Base-by-base conservation (phyloP, 2,797 vertebrate genomes). In the Anolis apletophallus region DNA sequence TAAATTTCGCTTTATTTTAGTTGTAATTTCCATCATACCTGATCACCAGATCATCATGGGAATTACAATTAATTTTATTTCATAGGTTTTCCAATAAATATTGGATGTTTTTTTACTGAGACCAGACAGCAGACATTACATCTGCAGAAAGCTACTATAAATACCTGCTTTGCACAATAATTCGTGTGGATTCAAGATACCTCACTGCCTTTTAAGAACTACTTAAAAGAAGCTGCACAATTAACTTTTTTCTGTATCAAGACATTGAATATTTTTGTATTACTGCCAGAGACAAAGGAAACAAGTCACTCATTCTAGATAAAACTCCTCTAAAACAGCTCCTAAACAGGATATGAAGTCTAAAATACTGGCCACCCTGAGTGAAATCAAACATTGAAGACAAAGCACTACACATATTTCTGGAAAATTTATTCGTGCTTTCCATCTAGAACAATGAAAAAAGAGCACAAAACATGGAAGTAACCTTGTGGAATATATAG, bases 311-410 rank as follows among this genome's bases (percentile, higher is more conserved):
- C 88, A 93, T 94, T 95, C 83, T 94, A 93, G 92, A 92, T 50
- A 93, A 95, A 88, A 89, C 93, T 93, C 92, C 85, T 92, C 91
- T 95, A 94, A 94, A 92, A 93, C 67, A 94, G 94, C 94, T 94
- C 91, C 91, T 92, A 93, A 94, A 94, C 95, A 93, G 93, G 94
- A 95, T 94, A 94, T 94, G 81, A 94, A 93, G 89, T 96, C 90
- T 83, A 95, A 95, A 94, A 95, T 93, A 95, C 95, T 95, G 96
- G 96, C 95, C 95, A 95, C 96, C 96, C 95, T 95, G 96, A 96
- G 95, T 96, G 91, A 95, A 93, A 95, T 84, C 87, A 94, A 94
- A 95, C 93, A 92, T 83, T 93, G 93, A 95, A 93, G 92, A 96
- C 95, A 91, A 91, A 95, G 95, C 93, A 92, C 94, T 92, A 93